A percentile compares a stretch with the other conserved stretches of the same genome.
Conservation (phyloP, 1,140 invertebrate genomes). For the Amyelois transitella region DNA sequence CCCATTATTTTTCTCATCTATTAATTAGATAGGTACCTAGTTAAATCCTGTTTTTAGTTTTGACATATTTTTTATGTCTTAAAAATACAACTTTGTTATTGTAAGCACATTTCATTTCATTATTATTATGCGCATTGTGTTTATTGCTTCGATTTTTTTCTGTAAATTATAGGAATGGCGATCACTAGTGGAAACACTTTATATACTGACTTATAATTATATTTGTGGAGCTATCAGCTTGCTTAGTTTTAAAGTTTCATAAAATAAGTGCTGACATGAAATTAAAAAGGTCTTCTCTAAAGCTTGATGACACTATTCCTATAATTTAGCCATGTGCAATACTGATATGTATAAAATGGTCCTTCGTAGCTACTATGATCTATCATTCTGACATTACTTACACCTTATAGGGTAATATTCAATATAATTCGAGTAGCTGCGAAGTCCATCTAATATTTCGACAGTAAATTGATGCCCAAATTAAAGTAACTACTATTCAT, state of each 20-base stretch:
- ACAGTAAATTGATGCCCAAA: constrained; percentile 58
- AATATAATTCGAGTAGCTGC: constrained; percentile 22
- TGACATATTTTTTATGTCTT: too few species aligned
- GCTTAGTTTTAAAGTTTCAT: neutral
- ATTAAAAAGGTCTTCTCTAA: neutral
- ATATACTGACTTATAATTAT: neutral
- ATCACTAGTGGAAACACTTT: neutral
- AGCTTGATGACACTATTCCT: neutral
- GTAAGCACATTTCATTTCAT: constrained; percentile 17
- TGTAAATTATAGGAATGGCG: constrained; percentile 2
- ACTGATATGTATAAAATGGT: constrained; percentile 12
- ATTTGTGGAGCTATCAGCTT: neutral
- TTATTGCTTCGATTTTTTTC: constrained; percentile 3
- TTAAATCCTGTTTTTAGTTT: too few species aligned
- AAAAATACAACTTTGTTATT: too few species aligned
- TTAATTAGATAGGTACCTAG: too few species aligned
- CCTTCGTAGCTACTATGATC: constrained; percentile 35
- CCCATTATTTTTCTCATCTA: too few species aligned
- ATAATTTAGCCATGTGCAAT: neutral
- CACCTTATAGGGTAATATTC: neutral
- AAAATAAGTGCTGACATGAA: too few species aligned
- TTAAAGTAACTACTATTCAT: constrained; percentile 31
- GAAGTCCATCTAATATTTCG: constrained; percentile 21
- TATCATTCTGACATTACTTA: neutral
- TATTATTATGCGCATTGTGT: neutral